These are phyloP conservation scores for Cetonia aurata DNA, from an alignment of 2,888 invertebrate species.

Conservation along the genomic window DNA sequence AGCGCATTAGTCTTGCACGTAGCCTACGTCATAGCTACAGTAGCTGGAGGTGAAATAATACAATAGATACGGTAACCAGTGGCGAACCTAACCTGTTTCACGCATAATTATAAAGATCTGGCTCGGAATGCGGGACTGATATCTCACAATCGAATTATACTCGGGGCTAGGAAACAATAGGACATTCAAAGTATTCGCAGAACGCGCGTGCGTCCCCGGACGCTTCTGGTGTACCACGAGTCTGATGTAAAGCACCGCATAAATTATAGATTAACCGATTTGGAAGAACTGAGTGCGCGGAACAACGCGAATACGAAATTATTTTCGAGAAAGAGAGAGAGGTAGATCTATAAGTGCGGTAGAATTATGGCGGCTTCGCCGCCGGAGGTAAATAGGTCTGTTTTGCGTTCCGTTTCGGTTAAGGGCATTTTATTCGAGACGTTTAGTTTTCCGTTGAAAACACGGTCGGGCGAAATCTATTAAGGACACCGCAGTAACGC, in stretches of 20 bases:
- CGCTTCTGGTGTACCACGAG: constrained; percentile 39
- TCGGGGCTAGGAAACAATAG: constrained; percentile 48
- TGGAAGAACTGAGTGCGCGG: constrained; percentile 2
- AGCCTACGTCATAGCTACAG: constrained; percentile 22
- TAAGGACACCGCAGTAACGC: constrained; percentile 10
- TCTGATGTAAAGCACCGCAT: constrained; percentile 40
- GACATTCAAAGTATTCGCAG: constrained; percentile 44
- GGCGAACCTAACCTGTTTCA: constrained; percentile 51
- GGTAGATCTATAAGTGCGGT: constrained; percentile 6
- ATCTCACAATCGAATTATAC: constrained; percentile 50
- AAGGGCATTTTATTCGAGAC: constrained; percentile 1
- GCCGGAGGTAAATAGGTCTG: constrained; percentile 25
- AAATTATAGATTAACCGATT: constrained; percentile 26
- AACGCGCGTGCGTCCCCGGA: not conserved
- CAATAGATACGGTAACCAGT: constrained; percentile 51
- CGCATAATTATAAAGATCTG: constrained; percentile 50
- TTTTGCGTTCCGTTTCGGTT: constrained; percentile 28
- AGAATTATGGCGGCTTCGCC: not conserved
- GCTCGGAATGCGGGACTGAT: constrained; percentile 49
- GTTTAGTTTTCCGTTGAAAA: constrained; percentile 22
- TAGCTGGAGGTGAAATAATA: constrained; percentile 51
- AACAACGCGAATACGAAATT: constrained; percentile 1
- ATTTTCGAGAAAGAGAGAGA: not conserved
- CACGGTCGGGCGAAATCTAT: constrained; percentile 16
- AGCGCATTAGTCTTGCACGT: constrained; percentile 32